Evolutionary conservation across 2,797 vertebrate species (phyloP), one percentile per base, ranked within the genome.

Genomic region (Hyperoplus lanceolatus): DNA sequence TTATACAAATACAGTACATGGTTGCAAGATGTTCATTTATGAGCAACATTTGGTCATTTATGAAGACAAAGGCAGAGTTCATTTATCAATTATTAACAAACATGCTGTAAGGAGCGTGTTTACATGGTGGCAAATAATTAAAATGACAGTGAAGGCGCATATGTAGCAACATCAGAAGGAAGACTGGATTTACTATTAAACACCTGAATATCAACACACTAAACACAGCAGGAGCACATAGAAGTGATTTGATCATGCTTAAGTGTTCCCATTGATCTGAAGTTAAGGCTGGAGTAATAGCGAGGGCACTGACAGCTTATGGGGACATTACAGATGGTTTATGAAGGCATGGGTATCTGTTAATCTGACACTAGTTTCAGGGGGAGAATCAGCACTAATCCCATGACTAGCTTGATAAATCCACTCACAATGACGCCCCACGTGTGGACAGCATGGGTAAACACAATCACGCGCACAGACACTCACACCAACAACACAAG

Each of bases 341-440:
- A 94, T 86, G 86, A 90, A 92, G 84, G 81, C 92, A 85, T 29
- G 87, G 84, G 80, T 92, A 92, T 94, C 90, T 93, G 94, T 92
- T 95, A 95, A 96, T 95, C 95, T 93, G 92, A 94, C 95, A 94
- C 93, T 88, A 88, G 94, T 94, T 94, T 94, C 80, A 90, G 88
- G 76, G 89, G 78, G 82, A 92, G 91, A 95, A 94, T 94, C 93
- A 89, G 83, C n/a, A 2, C 82, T 93, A 96, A 96, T 95, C 93
- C 93, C 57, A 77, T 91, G 94, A 95, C 93, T 92, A 95, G 92
- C 89, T 90, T 92, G 83, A 89, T 95, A 94, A 94, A 77, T 90
- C 93, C 76, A 89, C 80, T 85, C 87, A 92, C 84, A 91, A 80
- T 75, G 79, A 91, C 77, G 89, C 78, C 83, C 80, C 71, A 87